Evolutionary conservation across 2,113 vertebrate species (phyloP).

Genomic region (Caranx ignobilis): DNA sequence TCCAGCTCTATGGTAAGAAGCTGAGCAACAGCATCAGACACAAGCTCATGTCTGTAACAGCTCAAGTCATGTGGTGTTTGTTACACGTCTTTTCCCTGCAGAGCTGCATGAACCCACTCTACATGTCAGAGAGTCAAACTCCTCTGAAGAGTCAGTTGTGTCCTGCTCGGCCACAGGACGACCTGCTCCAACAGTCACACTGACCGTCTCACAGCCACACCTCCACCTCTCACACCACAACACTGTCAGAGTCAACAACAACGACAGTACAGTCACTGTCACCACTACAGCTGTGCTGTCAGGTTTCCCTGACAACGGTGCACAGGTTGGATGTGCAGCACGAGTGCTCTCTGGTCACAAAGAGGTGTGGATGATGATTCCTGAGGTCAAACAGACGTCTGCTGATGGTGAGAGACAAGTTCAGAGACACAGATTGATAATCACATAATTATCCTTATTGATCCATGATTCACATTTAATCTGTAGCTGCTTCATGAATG

Average conservation of each 20-base stretch:
- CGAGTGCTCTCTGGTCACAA: conserved; percentile 8
- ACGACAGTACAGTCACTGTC: conserved; percentile 53
- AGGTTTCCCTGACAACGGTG: background rate
- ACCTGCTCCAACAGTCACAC: conserved; percentile 52
- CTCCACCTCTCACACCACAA: background rate
- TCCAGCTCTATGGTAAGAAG: too few relatives aligned
- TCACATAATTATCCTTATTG: too few relatives aligned
- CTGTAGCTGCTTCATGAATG: background rate
- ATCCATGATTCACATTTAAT: background rate
- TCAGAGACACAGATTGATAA: background rate
- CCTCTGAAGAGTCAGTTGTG: background rate
- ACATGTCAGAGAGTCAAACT: conserved; percentile 10
- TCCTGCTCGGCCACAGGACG: conserved; percentile 62
- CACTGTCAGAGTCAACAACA: conserved; percentile 11
- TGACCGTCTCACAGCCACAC: background rate
- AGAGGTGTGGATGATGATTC: background rate
- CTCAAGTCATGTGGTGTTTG: background rate
- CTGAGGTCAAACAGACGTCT: background rate
- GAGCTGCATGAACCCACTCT: conserved; percentile 60
- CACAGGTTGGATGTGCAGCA: conserved; percentile 39
- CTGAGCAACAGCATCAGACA: too few relatives aligned
- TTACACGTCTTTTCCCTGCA: conserved; percentile 2
- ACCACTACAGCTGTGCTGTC: conserved; percentile 27
- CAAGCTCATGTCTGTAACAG: too few relatives aligned
- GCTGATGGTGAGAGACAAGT: conserved; percentile 32